Evolutionary conservation across 2,797 vertebrate species (phyloP).

Genomic region (Acanthurus leucopareius): DNA sequence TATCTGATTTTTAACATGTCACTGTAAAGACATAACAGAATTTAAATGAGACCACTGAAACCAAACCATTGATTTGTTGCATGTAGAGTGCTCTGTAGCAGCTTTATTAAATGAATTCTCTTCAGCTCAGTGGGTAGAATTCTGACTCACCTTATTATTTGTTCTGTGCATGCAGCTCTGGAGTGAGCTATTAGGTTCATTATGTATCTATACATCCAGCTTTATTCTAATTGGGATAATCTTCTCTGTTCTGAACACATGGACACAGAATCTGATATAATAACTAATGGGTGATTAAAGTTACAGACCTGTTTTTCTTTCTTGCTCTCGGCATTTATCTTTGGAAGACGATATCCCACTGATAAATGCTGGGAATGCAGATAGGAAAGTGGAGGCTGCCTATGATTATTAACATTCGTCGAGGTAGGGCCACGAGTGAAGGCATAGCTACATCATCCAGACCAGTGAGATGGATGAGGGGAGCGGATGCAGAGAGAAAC

Average conservation of each 20-base stretch:
- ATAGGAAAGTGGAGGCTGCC: constrained; percentile 40
- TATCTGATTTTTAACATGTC: constrained; percentile 68
- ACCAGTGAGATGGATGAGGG: constrained; percentile 68
- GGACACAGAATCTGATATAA: constrained; percentile 25
- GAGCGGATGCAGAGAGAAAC: constrained; percentile 36
- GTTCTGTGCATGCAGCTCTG: constrained; percentile 1
- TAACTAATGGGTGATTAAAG: constrained; percentile 53
- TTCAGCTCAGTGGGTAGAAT: background rate
- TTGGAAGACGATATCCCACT: constrained; percentile 8
- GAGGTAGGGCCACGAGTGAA: constrained; percentile 66
- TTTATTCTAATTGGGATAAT: constrained; percentile 5
- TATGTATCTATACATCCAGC: constrained; percentile 18
- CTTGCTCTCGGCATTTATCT: constrained; percentile 34
- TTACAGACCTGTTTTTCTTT: constrained; percentile 33
- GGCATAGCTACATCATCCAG: constrained; percentile 70
- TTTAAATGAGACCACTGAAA: constrained; percentile 72
- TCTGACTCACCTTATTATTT: constrained; percentile 41
- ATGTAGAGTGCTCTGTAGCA: constrained; percentile 14
- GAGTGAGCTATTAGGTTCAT: constrained; percentile 3
- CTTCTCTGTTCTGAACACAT: constrained; percentile 3
- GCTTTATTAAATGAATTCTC: constrained; percentile 39
- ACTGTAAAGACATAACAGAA: constrained; percentile 67
- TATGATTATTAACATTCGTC: constrained; percentile 73
- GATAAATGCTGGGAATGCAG: constrained; percentile 64
- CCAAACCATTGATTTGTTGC: constrained; percentile 55